phyloP scores from a whole-genome alignment of 2,888 invertebrate genomes.

The Cataglyphis livida region DNA sequence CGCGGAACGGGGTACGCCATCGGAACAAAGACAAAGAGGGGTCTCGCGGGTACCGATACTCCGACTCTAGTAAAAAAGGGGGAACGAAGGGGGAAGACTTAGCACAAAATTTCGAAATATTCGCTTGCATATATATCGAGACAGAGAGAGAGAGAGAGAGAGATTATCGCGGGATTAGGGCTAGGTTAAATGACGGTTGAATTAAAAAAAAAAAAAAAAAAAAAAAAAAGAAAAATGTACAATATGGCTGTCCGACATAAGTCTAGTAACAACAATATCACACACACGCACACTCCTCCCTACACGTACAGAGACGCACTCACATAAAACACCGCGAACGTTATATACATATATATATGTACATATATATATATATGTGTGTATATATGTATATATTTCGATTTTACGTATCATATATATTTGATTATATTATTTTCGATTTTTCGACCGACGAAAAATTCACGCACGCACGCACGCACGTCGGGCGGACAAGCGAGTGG shows the following conservation, averaged over 20 bases:
- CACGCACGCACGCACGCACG: constrained; percentile 1
- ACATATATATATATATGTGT: too few relatives aligned
- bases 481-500: background rate
- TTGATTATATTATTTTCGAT: too few relatives aligned
- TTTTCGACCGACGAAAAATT: too few relatives aligned
- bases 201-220: constrained; percentile 66
- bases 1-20: constrained; percentile 26
- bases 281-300: background rate
- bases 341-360: too few relatives aligned
- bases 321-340: too few relatives aligned
- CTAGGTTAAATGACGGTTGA: constrained; percentile 59
- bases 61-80: background rate
- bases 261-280: constrained; percentile 75
- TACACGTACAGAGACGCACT: too few relatives aligned
- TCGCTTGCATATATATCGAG: background rate
- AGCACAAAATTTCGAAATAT: background rate
- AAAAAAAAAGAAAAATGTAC: constrained; percentile 64
- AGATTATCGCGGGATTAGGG: constrained; percentile 13
- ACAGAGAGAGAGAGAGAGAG: background rate
- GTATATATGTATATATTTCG: too few relatives aligned
- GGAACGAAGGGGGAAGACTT: too few relatives aligned
- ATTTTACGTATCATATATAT: too few relatives aligned
- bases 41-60: background rate
- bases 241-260: constrained; percentile 80
- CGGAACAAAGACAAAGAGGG: constrained; percentile 52